Base-by-base conservation (phyloP, 2,888 invertebrate genomes). In the Ceriagrion tenellum region DNA sequence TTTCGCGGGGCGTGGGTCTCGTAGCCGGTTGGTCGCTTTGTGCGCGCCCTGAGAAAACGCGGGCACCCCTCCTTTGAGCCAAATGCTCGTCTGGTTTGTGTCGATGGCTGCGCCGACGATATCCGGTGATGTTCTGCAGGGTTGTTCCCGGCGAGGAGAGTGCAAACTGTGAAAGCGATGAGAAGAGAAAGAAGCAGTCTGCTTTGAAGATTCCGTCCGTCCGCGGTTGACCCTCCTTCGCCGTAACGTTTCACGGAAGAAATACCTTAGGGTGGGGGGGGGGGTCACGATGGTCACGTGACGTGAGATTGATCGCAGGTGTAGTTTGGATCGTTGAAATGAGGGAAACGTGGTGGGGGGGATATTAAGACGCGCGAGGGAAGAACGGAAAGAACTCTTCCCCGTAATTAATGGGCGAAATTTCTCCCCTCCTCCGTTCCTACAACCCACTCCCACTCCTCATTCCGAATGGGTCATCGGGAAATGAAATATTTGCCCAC, bases 381-480 rank as follows among this genome's bases (percentile, higher is more conserved):
- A 30, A 18, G 35, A 13, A 35, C 13, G 26, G 2, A 35, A 35
- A 35, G 35, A 81, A 81, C 35, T 35, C 35, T n/a, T 35, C 30
- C n/a, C n/a, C 81, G 69, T 81, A 81, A 81, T 81, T 81, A 81
- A 81, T 81, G 81, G 81, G 81, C 1, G 35, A 81, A 81, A 81
- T 35, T 81, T 35, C 81, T 13, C 81, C 4, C 81, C 81, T 69
- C 26, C 69, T 26, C n/a, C 69, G 23, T 26, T n/a, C 69, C 69
- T 35, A 4, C 35, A 35, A 13, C 13, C 35, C 81, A 30, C 81
- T 13, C 81, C 13, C 69, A n/a, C 69, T 26, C 69, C 23, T 35
- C 81, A 18, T 35, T 18, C 81, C 16, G 30, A n/a, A 35, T 16
- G 30, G 35, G 16, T 35, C n/a, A n/a, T n/a, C 35, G 81, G 16